A percentile compares a stretch with the other conserved stretches of the same genome.
Evolutionary conservation across 1,140 invertebrate genomes (phyloP).

Genomic region (Lordiphosa mommai): DNA sequence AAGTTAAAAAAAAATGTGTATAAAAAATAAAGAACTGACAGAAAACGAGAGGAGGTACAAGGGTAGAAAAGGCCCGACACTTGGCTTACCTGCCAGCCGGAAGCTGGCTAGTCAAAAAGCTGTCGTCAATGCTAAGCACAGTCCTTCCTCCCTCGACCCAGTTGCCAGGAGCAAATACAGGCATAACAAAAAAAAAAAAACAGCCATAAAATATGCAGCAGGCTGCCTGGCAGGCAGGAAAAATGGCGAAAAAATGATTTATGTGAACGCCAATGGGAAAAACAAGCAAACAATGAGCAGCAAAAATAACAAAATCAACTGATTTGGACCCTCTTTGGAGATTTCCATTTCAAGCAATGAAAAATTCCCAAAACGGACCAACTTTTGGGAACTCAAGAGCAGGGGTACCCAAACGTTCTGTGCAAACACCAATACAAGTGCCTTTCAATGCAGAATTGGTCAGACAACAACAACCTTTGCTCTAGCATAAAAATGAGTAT

Average conservation of each 20-base stretch:
- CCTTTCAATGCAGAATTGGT: no score
- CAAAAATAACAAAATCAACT: slow-evolving; percentile 70
- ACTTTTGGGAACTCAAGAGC: slow-evolving; percentile 12
- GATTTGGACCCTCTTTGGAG: slow-evolving; percentile 39
- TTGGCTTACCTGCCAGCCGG: slow-evolving; percentile 65
- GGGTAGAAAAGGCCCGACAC: slow-evolving; percentile 1
- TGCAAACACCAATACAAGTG: no score
- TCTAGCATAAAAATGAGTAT: no score
- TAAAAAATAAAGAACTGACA: slow-evolving; percentile 29
- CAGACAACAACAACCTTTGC: no score
- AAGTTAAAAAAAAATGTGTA: slow-evolving; percentile 36
- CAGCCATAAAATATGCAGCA: slow-evolving; percentile 71
- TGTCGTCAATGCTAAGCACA: slow-evolving; percentile 73
- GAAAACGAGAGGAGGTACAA: slow-evolving; percentile 18
- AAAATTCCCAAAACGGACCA: slow-evolving; percentile 41
- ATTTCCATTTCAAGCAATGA: slow-evolving; percentile 17
- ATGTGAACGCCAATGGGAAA: slow-evolving; percentile 59
- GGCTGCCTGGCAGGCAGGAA: slow-evolving; percentile 28
- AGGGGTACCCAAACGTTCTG: slow-evolving; percentile 18
- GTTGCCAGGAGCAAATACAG: slow-evolving; percentile 28
- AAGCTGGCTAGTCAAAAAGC: slow-evolving; percentile 73
- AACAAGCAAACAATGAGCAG: slow-evolving; percentile 36
- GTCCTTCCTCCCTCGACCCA: slow-evolving; percentile 17
- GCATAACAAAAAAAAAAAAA: slow-evolving; percentile 12
- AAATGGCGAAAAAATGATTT: slow-evolving; percentile 74